Percentiles rank a stretch among this genome's conserved stretches.
These are phyloP conservation scores for Amniataba percoides DNA, from an alignment of 2,797 vertebrate genomes.

Conservation along the genomic window DNA sequence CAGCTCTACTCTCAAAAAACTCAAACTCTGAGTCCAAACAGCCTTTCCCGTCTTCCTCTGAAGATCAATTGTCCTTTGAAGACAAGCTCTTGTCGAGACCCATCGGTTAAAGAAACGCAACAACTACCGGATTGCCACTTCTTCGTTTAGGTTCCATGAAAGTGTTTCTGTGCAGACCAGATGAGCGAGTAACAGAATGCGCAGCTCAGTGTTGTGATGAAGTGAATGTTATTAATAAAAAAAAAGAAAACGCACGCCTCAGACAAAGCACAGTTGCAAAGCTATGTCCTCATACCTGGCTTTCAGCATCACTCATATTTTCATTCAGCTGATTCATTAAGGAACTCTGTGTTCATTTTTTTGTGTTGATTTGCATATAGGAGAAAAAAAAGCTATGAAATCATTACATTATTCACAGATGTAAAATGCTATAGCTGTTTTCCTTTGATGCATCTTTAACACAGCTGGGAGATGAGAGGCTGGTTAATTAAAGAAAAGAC, in stretches of 20 bases:
- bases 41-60: constrained; percentile 40
- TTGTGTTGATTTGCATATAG: not conserved
- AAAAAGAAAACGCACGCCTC: not conserved
- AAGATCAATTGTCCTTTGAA: constrained; percentile 59
- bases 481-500: constrained; percentile 14
- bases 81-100: constrained; percentile 46
- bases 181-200: not conserved
- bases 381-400: not conserved
- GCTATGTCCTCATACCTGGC: not conserved
- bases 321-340: not conserved
- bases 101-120: constrained; percentile 10
- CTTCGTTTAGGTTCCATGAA: constrained; percentile 3
- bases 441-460: constrained; percentile 11
- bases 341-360: not conserved
- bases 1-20: constrained; percentile 61
- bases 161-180: not conserved
- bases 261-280: not conserved
- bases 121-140: constrained; percentile 19
- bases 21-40: constrained; percentile 30
- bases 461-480: constrained; percentile 22
- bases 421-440: constrained; percentile 15
- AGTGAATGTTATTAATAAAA: constrained; percentile 1
- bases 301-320: not conserved
- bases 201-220: not conserved
- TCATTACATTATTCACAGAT: not conserved